phyloP scores from a whole-genome alignment of 2,113 vertebrate genomes.

The Megaceryle torquata region DNA sequence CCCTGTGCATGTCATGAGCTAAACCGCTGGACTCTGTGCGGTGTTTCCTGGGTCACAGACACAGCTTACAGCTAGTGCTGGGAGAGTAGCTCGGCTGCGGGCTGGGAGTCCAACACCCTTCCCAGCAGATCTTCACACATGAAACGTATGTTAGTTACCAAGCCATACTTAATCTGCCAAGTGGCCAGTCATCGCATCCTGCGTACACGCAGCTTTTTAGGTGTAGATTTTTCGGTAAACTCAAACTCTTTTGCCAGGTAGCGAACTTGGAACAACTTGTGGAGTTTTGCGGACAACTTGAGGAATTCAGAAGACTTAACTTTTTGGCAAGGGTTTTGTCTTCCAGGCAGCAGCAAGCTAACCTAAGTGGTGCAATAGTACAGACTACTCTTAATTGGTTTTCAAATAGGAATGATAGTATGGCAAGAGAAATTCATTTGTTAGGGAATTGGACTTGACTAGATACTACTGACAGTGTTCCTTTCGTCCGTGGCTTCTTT shows the following conservation, averaged over 20 bases:
- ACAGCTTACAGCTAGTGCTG: not conserved
- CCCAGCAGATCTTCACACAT: accelerated
- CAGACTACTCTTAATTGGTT: not conserved
- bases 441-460: not conserved
- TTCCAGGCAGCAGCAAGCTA: not conserved
- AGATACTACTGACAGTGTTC: not conserved
- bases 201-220: accelerated
- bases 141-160: not conserved
- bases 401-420: not conserved
- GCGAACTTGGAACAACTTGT: not conserved
- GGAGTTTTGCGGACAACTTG: not conserved
- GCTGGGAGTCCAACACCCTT: not conserved
- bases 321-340: not conserved
- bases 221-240: not conserved
- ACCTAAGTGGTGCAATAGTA: not conserved
- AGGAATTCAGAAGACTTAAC: not conserved
- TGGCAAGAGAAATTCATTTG: not conserved
- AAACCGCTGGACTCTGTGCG: not conserved
- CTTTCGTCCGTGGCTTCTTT: not conserved
- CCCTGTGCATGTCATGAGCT: not conserved
- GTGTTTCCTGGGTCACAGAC: not conserved
- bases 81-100: accelerated
- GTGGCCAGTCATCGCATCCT: not conserved
- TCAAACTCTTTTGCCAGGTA: not conserved
- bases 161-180: not conserved